phyloP scores from a whole-genome alignment of 2,888 invertebrate genomes.

The Limnephilus lunatus region DNA sequence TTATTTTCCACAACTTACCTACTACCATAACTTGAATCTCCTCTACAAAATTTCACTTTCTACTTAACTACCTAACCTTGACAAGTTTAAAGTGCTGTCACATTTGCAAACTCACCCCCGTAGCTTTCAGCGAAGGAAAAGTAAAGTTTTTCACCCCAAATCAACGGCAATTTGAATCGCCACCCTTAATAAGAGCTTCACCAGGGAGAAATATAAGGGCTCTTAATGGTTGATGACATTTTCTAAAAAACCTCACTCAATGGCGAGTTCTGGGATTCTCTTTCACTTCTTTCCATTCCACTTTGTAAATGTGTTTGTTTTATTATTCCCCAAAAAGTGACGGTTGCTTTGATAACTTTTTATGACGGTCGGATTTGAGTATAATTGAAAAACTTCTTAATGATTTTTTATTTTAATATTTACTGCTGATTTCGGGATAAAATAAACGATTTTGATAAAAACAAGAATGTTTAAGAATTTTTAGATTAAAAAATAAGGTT shows the following conservation, averaged over 20 bases:
- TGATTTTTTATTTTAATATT: background rate
- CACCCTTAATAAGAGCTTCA: constrained; percentile 60
- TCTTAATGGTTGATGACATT: constrained; percentile 61
- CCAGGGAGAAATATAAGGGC: constrained; percentile 58
- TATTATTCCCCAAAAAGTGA: constrained; percentile 25
- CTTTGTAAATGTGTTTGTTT: constrained; percentile 41
- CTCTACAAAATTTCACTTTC: constrained; percentile 21
- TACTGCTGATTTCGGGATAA: background rate
- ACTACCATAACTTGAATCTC: background rate
- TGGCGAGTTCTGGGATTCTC: constrained; percentile 35
- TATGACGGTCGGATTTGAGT: background rate
- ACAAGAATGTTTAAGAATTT: background rate
- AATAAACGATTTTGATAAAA: background rate
- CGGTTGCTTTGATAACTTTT: constrained; percentile 41
- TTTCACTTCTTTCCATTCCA: constrained; percentile 47
- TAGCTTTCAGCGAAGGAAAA: constrained; percentile 12
- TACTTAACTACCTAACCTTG: constrained; percentile 26
- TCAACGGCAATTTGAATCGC: constrained; percentile 60
- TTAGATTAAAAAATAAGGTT: background rate
- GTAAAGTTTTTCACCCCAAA: constrained; percentile 47
- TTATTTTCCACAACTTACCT: background rate
- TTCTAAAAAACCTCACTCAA: constrained; percentile 51
- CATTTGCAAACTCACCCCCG: constrained; percentile 57
- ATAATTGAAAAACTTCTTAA: constrained; percentile 23
- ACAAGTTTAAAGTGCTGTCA: constrained; percentile 62